These are phyloP conservation scores for Petroica traversi DNA, from an alignment of 2,113 vertebrate species.

Conservation along the genomic window DNA sequence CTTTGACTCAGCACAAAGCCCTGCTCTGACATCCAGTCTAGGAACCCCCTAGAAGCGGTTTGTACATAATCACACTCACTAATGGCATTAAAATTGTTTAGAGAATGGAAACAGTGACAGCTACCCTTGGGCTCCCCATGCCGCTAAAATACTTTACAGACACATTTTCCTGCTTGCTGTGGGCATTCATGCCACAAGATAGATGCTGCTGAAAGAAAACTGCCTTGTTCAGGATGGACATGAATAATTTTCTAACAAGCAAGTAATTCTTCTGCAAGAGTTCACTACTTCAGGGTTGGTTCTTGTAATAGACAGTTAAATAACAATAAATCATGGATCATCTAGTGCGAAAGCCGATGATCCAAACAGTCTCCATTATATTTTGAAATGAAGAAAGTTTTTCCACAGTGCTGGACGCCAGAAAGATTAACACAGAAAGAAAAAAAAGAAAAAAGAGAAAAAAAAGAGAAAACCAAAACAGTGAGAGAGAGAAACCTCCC, in stretches of 20 bases:
- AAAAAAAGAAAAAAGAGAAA: not conserved
- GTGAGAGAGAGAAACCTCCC: not conserved
- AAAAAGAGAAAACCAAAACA: not conserved
- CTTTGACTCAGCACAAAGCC: constrained; percentile 49
- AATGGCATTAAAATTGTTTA: constrained; percentile 42
- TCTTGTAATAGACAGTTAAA: constrained; percentile 4
- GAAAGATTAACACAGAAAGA: not conserved
- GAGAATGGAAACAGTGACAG: constrained; percentile 22
- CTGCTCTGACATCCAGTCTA: not conserved
- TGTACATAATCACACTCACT: constrained; percentile 22
- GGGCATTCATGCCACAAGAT: not conserved
- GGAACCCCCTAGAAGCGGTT: constrained; percentile 50
- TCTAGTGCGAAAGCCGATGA: not conserved
- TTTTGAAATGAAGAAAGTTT: constrained; percentile 44
- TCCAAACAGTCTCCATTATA: constrained; percentile 2
- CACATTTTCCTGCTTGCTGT: not conserved
- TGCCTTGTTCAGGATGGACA: not conserved
- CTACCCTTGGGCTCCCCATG: not conserved
- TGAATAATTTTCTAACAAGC: constrained; percentile 22
- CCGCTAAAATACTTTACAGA: not conserved
- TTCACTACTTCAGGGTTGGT: not conserved
- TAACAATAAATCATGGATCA: not conserved
- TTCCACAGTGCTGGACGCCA: constrained; percentile 33
- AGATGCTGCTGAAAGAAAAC: not conserved
- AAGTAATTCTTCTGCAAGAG: constrained; percentile 12